These are phyloP conservation scores for Pterophyllum scalare DNA, from an alignment of 2,113 vertebrate genomes.

Conservation along the genomic window DNA sequence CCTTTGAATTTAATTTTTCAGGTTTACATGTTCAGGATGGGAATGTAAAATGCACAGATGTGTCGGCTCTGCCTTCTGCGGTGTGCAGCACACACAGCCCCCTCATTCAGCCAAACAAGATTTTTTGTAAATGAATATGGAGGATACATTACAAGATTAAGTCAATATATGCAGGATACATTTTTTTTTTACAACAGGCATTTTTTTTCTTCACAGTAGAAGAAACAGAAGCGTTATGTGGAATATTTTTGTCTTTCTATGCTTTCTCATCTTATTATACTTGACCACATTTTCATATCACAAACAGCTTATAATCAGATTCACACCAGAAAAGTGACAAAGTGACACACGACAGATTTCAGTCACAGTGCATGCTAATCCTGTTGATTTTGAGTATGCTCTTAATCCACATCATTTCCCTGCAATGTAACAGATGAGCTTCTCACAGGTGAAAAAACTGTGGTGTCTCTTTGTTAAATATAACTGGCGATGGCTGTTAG, in stretches of 20 bases:
- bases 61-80: neutral
- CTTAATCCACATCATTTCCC: neutral
- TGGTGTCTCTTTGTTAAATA: neutral
- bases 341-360: neutral
- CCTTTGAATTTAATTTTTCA: neutral
- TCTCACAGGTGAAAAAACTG: neutral
- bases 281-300: neutral
- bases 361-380: neutral
- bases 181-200: neutral
- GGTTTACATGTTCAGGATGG: neutral
- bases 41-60: neutral
- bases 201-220: neutral
- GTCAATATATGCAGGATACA: neutral
- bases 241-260: neutral
- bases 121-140: neutral
- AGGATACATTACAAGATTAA: neutral
- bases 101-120: neutral
- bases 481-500: neutral
- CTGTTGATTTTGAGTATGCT: neutral
- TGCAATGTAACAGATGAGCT: neutral
- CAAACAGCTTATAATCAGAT: neutral
- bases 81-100: accelerated
- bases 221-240: neutral
- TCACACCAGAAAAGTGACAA: neutral
- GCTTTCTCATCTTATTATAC: neutral